phyloP scores from a whole-genome alignment of 1,140 invertebrate species.

The Tetragonula clypearis region DNA sequence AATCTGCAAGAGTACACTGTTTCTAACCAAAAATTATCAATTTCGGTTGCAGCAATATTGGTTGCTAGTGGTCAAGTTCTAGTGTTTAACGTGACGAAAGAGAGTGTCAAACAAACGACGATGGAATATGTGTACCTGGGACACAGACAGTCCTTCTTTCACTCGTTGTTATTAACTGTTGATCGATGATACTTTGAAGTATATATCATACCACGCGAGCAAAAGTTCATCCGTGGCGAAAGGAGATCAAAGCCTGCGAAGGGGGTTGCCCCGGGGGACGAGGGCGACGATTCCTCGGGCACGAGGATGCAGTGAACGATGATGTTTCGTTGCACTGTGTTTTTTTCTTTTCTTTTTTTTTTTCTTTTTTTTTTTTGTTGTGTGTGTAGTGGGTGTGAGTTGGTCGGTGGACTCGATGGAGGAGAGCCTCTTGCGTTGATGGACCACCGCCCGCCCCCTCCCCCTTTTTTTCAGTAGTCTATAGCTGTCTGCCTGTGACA shows the following conservation, averaged over 20 bases:
- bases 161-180: no score
- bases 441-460: constrained; percentile 68
- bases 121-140: no score
- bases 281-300: constrained; percentile 33
- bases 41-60: no score
- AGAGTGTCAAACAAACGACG: no score
- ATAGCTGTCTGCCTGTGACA: constrained; percentile 47
- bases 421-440: constrained; percentile 23
- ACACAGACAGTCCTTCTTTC: no score
- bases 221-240: background rate
- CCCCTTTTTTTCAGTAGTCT: constrained; percentile 71
- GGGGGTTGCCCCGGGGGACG: background rate
- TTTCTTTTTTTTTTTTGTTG: no score
- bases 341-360: background rate
- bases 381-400: constrained; percentile 73
- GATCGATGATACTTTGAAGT: no score
- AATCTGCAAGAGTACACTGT: no score
- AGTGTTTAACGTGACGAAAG: no score
- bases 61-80: no score
- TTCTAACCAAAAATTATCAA: no score
- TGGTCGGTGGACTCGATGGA: constrained; percentile 61
- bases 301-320: constrained; percentile 59
- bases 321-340: constrained; percentile 74
- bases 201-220: background rate
- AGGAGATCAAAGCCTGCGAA: background rate